phyloP scores from a whole-genome alignment of 2,888 invertebrate genomes.

The Gryllus longicercus region DNA sequence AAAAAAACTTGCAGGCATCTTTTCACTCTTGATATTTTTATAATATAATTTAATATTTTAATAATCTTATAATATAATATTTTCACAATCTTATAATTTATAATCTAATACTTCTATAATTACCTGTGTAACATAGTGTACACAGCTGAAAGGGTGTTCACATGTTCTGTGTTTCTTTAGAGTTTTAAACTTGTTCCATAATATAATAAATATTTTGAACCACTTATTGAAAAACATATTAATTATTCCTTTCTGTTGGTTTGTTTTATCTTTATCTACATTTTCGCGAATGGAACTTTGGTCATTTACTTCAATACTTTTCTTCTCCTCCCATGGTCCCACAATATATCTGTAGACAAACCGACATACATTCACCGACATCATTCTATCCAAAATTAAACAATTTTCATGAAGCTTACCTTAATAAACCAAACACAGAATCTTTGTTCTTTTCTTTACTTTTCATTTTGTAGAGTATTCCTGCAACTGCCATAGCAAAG shows the following conservation, averaged over 20 bases:
- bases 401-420: slow-evolving; percentile 44
- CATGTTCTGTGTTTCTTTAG: slow-evolving; percentile 51
- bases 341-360: slow-evolving; percentile 42
- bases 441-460: slow-evolving; percentile 54
- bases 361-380: too few relatives aligned
- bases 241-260: background rate
- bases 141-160: slow-evolving; percentile 61
- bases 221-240: background rate
- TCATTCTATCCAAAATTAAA: too few relatives aligned
- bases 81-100: too few relatives aligned
- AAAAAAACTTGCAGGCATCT: background rate
- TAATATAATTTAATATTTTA: too few relatives aligned
- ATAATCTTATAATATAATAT: too few relatives aligned
- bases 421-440: slow-evolving; percentile 60
- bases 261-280: background rate
- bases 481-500: slow-evolving; percentile 61
- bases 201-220: background rate
- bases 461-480: slow-evolving; percentile 58
- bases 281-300: background rate
- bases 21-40: too few relatives aligned
- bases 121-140: slow-evolving; percentile 56
- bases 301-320: slow-evolving; percentile 43
- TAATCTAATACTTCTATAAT: slow-evolving; percentile 33
- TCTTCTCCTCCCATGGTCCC: slow-evolving; percentile 55
- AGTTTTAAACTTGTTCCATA: background rate